Evolutionary conservation across 1,140 invertebrate species (phyloP).

Genomic region (Mizuhopecten yessoensis): DNA sequence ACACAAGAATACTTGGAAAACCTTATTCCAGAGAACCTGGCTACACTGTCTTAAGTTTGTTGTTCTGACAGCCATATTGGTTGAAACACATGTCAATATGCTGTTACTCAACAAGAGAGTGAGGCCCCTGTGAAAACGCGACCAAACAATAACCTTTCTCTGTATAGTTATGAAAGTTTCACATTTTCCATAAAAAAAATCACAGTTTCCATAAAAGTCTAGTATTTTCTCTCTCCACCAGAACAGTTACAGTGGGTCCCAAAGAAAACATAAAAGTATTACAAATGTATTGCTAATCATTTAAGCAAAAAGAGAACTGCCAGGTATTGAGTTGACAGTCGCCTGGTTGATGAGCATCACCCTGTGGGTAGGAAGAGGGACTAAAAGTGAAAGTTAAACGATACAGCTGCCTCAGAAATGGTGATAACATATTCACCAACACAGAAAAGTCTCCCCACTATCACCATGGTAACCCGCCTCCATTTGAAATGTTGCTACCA

Average conservation of each 20-base stretch:
- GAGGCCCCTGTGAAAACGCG: background rate
- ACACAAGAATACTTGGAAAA: background rate
- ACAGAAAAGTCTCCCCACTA: background rate
- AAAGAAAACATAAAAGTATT: background rate
- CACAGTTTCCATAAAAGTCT: background rate
- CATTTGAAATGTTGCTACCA: background rate
- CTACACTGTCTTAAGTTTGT: too few species aligned
- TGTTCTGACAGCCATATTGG: too few species aligned
- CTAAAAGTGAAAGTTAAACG: background rate
- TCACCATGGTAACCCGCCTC: background rate
- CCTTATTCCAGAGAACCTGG: too few species aligned
- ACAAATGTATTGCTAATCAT: background rate
- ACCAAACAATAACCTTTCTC: background rate
- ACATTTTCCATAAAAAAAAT: background rate
- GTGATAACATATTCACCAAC: constrained; percentile 29
- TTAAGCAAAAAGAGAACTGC: too few species aligned
- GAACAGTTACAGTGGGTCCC: background rate
- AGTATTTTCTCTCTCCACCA: background rate
- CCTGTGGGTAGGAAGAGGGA: constrained; percentile 5
- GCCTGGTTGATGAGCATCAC: background rate
- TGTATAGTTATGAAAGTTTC: too few species aligned
- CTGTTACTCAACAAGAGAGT: background rate
- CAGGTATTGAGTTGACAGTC: background rate
- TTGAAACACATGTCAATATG: background rate
- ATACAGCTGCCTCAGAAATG: constrained; percentile 31